Conservation (phyloP, 2,797 vertebrate species). For the Mionectes olivaceus region DNA sequence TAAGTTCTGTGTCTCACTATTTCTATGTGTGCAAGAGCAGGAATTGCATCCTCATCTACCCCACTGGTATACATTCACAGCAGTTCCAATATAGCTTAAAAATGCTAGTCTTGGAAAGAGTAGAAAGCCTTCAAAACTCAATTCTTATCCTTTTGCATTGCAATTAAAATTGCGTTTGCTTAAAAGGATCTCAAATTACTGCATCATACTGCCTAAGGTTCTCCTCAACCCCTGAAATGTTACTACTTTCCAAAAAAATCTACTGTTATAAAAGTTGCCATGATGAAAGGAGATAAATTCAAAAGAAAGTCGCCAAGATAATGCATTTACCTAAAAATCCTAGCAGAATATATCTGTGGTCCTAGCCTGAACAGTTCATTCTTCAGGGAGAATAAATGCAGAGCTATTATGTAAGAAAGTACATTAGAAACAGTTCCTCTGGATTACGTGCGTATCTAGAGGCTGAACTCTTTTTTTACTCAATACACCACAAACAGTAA, state of each 20-base stretch:
- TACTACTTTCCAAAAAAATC: constrained; percentile 4
- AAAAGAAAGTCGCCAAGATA: background rate
- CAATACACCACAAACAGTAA: constrained; percentile 24
- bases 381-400: constrained; percentile 26
- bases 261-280: background rate
- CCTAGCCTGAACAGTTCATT: background rate
- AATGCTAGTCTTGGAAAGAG: background rate
- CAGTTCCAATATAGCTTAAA: background rate
- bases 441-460: background rate
- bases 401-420: constrained; percentile 43
- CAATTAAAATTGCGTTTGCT: background rate
- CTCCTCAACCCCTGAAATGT: background rate
- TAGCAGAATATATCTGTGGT: background rate
- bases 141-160: background rate
- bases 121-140: background rate
- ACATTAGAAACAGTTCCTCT: constrained; percentile 34
- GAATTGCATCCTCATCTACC: background rate
- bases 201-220: background rate
- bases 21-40: background rate
- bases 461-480: background rate
- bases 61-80: background rate
- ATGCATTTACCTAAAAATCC: background rate
- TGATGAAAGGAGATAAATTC: background rate
- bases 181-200: background rate
- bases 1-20: background rate